Evolutionary conservation across 2,888 invertebrate genomes (phyloP).

Genomic region (Eupithecia tripunctaria): DNA sequence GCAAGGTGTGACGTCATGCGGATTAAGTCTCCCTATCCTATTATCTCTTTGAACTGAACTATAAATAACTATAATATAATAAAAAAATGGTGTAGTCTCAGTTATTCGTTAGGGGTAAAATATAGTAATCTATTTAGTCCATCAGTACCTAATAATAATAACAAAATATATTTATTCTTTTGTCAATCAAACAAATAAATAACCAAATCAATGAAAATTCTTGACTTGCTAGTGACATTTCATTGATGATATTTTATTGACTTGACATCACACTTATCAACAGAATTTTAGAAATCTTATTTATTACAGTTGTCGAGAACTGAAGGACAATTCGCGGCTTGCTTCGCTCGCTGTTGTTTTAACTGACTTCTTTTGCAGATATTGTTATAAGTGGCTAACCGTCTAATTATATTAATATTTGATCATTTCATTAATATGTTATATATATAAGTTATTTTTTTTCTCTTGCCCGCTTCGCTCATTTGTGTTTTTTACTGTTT

Average conservation of each 20-base stretch:
- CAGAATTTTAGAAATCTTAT: background rate
- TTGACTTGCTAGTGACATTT: background rate
- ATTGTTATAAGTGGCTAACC: background rate
- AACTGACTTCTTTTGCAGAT: background rate
- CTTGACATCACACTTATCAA: background rate
- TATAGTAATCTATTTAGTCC: too few relatives aligned
- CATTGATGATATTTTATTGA: background rate
- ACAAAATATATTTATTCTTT: too few relatives aligned
- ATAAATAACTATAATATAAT: too few relatives aligned
- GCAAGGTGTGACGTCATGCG: too few relatives aligned
- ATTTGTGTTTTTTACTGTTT: background rate
- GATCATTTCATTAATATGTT: background rate
- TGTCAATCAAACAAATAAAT: too few relatives aligned
- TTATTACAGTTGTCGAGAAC: background rate
- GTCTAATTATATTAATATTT: background rate
- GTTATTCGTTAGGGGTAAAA: too few relatives aligned
- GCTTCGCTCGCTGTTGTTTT: slow-evolving; percentile 4
- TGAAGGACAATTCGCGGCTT: background rate
- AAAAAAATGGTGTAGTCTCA: too few relatives aligned
- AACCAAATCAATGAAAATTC: background rate
- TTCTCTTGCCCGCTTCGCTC: background rate
- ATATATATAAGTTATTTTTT: background rate
- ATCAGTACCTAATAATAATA: too few relatives aligned
- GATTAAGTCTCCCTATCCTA: too few relatives aligned
- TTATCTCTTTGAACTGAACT: too few relatives aligned